Conservation (phyloP, 1,140 invertebrate species). For the Drosophila ercepeae region DNA sequence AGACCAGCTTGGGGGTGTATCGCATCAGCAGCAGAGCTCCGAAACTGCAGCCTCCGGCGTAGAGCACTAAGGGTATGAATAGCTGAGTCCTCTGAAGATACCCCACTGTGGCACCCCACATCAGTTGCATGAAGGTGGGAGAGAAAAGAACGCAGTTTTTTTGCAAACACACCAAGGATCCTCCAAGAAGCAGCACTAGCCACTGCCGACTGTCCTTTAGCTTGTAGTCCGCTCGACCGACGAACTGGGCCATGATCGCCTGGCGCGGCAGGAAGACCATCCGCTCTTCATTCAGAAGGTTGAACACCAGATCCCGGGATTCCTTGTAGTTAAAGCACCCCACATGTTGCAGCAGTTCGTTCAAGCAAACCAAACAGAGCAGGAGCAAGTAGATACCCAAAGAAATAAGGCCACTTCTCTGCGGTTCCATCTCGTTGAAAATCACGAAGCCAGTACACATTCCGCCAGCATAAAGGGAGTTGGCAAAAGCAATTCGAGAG, state of each 20-base stretch:
- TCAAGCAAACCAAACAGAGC: constrained; percentile 55
- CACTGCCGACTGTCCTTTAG: constrained; percentile 61
- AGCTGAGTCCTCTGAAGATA: constrained; percentile 47
- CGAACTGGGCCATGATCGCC: constrained; percentile 66
- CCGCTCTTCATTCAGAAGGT: constrained; percentile 73
- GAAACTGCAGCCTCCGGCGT: constrained; percentile 52
- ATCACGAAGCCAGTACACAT: constrained; percentile 58
- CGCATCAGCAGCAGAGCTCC: constrained; percentile 60
- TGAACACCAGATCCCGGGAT: constrained; percentile 69
- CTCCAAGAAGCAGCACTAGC: constrained; percentile 56
- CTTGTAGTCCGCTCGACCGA: constrained; percentile 56
- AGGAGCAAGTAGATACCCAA: constrained; percentile 53
- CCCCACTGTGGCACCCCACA: constrained; percentile 59
- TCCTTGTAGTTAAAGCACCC: constrained; percentile 67
- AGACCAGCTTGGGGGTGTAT: constrained; percentile 72
- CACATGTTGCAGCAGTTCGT: constrained; percentile 69
- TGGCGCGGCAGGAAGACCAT: constrained; percentile 64
- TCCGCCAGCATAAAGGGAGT: constrained; percentile 58
- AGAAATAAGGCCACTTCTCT: constrained; percentile 51
- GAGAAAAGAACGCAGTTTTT: constrained; percentile 53
- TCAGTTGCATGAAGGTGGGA: constrained; percentile 62
- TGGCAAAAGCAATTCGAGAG: constrained; percentile 60
- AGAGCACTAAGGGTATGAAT: constrained; percentile 59
- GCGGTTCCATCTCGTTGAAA: constrained; percentile 77
- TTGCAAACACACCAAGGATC: constrained; percentile 48